These are phyloP conservation scores for Chalcis sispes DNA, from an alignment of 2,888 invertebrate genomes.

Conservation along the genomic window DNA sequence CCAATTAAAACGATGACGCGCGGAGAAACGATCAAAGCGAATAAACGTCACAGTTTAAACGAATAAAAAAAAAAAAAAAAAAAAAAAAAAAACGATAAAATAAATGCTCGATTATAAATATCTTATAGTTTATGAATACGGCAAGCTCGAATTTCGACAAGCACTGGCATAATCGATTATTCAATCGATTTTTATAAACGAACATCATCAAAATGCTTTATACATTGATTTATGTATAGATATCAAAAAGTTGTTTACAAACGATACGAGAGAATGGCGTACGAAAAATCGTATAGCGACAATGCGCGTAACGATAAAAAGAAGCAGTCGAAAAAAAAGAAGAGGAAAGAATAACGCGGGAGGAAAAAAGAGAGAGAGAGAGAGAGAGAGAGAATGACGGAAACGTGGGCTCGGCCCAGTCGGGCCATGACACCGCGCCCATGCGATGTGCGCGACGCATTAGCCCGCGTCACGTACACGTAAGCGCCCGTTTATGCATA, in stretches of 20 bases:
- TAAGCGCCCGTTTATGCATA: background rate
- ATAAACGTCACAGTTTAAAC: no score
- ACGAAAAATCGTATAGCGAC: no score
- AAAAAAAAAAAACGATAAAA: background rate
- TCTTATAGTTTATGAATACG: no score
- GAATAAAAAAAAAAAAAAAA: background rate
- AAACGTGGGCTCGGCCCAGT: slow-evolving; percentile 72
- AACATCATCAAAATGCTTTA: background rate
- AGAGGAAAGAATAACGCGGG: background rate
- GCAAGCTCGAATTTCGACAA: no score
- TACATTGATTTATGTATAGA: no score
- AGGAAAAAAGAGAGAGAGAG: slow-evolving; percentile 56
- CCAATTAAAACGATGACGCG: no score
- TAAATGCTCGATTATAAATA: no score
- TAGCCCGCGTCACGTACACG: slow-evolving; percentile 1
- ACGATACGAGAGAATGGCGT: no score
- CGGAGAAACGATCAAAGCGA: no score
- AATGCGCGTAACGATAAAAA: background rate
- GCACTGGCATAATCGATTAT: slow-evolving; percentile 47
- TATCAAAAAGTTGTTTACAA: no score
- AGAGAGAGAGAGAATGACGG: slow-evolving; percentile 70
- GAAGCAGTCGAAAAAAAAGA: slow-evolving; percentile 17
- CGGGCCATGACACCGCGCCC: slow-evolving; percentile 74
- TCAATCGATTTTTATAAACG: slow-evolving; percentile 24
- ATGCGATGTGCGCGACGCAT: slow-evolving; percentile 57